phyloP scores from a whole-genome alignment of 2,113 vertebrate species.

The Prietella phreatophila region DNA sequence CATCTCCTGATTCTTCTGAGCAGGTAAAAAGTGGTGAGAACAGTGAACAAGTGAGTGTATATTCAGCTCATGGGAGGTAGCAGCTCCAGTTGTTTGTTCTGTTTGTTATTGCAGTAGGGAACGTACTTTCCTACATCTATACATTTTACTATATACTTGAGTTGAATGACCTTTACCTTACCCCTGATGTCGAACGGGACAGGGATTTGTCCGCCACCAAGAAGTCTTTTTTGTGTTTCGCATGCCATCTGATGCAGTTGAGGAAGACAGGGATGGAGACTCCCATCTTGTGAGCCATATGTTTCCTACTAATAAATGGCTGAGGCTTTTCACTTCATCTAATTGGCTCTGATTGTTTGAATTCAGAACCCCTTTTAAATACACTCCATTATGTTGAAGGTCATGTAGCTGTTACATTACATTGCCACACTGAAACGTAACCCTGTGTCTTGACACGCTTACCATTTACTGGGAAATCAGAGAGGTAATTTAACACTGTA shows the following conservation, averaged over 20 bases:
- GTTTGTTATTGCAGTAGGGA: background rate
- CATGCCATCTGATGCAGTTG: background rate
- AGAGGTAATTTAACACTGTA: slow-evolving; percentile 34
- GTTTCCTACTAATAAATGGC: background rate
- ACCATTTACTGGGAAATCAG: background rate
- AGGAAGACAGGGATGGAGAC: background rate
- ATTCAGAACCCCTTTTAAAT: background rate
- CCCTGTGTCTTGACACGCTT: slow-evolving; percentile 31
- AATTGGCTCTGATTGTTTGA: background rate
- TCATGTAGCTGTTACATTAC: slow-evolving; percentile 22
- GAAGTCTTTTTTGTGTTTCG: background rate
- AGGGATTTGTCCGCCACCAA: background rate
- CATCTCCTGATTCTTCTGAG: background rate
- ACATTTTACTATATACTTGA: background rate
- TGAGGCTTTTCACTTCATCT: background rate
- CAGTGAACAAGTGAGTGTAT: no score
- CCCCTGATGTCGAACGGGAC: background rate
- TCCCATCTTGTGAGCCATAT: background rate
- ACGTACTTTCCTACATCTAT: background rate
- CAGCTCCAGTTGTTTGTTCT: background rate
- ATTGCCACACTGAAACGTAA: slow-evolving; percentile 38
- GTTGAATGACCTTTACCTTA: background rate
- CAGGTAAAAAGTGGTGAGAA: no score
- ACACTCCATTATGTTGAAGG: slow-evolving; percentile 18
- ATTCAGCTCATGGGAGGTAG: no score